Base-by-base conservation (phyloP, 2,888 invertebrate species). In the Cryptocheilus praepositus region DNA sequence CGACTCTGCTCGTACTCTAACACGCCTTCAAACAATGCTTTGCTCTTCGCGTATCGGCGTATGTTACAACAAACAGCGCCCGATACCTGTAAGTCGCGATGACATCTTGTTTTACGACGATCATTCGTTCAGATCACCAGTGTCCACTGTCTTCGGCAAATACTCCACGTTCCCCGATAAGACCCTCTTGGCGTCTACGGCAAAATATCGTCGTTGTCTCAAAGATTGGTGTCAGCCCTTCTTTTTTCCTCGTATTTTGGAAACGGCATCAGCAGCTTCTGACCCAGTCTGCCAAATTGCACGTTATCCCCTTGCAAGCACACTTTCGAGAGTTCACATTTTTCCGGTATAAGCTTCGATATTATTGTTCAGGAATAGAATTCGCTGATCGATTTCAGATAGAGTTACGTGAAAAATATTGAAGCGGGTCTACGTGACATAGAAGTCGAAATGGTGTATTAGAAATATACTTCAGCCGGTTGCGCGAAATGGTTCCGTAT, bases 71-170 rank as follows among this genome's bases (percentile, higher is more conserved):
- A 36, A 36, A 36, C 36, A 36, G 36, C 13, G 7, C 1, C 11
- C 36, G 36, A 36, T 36, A 36, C 13, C 11, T 11, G 36, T 8
- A 36, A 11, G 21, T 71, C 75, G 61, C 67, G 69, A 71, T 70
- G 78, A 74, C 73, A 60, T 74, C 56, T 69, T 76, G 70, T 72
- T 81, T 81, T 77, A 82, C 71, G 66, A 68, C 54, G 54, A 63
- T 73, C 70, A 71, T 79, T 72, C 77, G 64, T 73, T 67, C 61
- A 65, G 65, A 75, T 78, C 73, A 65, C 61, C 58, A 59, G 18
- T 70, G 69, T 71, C 72, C 78, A 67, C 63, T 65, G 68, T 70
- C 70, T 67, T 76, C 56, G 45, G 61, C 57, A 76, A 79, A 80
- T 67, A 74, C 56, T 62, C 52, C 73, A 62, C 55, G 19, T 61